A percentile compares a stretch with the other conserved stretches of the same genome.
Conservation (phyloP, 2,113 vertebrate genomes). For the Heloderma charlesbogerti region DNA sequence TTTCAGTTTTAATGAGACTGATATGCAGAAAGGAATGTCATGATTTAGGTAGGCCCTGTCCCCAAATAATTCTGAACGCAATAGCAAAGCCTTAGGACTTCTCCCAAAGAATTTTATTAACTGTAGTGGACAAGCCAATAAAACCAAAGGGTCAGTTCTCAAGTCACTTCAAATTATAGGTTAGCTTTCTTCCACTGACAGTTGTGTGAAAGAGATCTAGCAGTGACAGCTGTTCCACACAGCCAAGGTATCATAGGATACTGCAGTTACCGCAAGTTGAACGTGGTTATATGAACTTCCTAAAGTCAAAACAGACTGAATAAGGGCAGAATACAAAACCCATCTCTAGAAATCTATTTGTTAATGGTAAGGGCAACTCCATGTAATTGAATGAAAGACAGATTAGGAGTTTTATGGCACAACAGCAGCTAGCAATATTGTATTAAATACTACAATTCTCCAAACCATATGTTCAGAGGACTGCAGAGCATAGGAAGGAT, state of each 20-base stretch:
- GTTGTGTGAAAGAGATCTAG: neutral
- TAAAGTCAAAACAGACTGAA: neutral
- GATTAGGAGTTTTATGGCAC: neutral
- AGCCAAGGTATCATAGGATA: neutral
- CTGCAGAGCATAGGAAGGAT: too few relatives aligned
- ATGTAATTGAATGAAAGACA: neutral
- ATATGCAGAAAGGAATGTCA: neutral
- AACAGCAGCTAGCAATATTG: neutral
- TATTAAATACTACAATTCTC: neutral
- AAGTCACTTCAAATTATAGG: neutral
- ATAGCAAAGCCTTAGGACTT: neutral
- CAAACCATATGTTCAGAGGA: too few relatives aligned
- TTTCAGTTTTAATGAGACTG: accelerated
- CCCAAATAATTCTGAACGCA: neutral
- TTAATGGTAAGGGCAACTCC: neutral
- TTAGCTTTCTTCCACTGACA: neutral
- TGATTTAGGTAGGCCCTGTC: neutral
- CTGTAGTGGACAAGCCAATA: neutral
- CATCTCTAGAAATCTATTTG: neutral
- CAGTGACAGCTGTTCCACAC: neutral
- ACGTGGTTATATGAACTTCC: neutral
- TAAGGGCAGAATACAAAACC: neutral
- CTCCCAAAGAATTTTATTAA: neutral
- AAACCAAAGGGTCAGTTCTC: neutral
- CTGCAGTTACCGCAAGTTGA: neutral